Evolutionary conservation across 2,888 invertebrate genomes (phyloP), one percentile per base, ranked within the genome.

Genomic region (Luffia ferchaultella): DNA sequence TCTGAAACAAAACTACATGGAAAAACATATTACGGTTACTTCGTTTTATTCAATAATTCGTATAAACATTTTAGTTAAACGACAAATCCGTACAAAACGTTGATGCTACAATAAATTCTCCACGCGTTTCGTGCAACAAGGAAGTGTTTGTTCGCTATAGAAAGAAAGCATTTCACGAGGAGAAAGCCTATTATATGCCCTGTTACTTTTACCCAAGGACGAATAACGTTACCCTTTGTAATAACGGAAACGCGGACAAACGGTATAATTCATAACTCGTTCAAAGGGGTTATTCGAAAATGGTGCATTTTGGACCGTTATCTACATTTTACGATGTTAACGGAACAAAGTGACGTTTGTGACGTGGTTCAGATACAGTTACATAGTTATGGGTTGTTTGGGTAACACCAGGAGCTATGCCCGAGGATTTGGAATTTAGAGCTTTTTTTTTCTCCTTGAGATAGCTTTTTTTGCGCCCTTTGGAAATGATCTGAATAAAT

Each of bases 201-300:
- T 76, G 77, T 58, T 58, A 58, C 58, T 78, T 77, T 69, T 60
- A 58, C 58, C 59, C 71, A 72, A 70, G 70, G 72, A 53, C 70
- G 56, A 55, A 45, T 73, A 79, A 74, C 77, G 65, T 60, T 71
- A 66, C 60, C 64, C 68, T 77, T 80, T 79, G 82, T 80, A 7
- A 62, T 72, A 69, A 70, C 73, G 60, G 50, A 70, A 65, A 59
- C 61, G 46, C 40, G 40, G 7, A 67, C 65, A 69, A 71, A 80
- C 80, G 74, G 80, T 74, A 63, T 63, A 61, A 76, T 73, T 73
- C 71, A 71, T 65, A 65, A 65, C 60, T 41, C 41, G 18, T 57
- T 61, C 65, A 74, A 79, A 78, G 76, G n/a, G 76, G 74, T 79
- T 79, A 70, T 67, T 65, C 60, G 63, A 75, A 79, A 79, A 76